Base-by-base conservation (phyloP, 2,888 invertebrate genomes). In the Miltochrista miniata region DNA sequence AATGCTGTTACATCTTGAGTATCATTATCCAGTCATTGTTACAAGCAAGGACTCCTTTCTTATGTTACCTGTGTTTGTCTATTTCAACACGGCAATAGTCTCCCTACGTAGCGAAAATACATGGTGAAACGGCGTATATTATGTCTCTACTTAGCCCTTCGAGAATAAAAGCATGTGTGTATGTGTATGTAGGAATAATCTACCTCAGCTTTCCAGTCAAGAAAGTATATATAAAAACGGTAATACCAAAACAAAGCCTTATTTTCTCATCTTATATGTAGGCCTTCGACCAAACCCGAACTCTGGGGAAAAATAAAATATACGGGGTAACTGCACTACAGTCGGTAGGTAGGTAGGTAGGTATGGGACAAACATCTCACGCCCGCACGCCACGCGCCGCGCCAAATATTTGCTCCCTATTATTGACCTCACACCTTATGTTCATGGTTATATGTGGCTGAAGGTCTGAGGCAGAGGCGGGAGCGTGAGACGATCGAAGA, bases 341-440 rank as follows among this genome's bases (percentile, higher is more conserved):
- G 18, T 14, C 3, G 18, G 29, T 13, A n/a, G n/a, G n/a, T n/a
- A n/a, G 11, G 48, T 51, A 48, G 38, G 18, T 40, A 37, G 38
- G 42, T 52, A 46, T 54, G 59, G 58, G 51, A 58, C 77, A 84
- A 85, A 86, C 83, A 85, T 63, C 70, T 71, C 68, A 45, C 65
- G 72, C 79, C 81, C 83, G 78, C 76, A 31, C 76, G 74, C 64
- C 31, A 29, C 44, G 59, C 53, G 61, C n/a, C n/a, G 14, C 44
- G 65, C 76, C 84, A 85, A 89, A 89, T 87, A 89, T 89, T 89
- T 87, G 82, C 79, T 81, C 74, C 64, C 75, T 76, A 82, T 82
- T 87, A 82, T 87, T 87, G 84, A 87, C 85, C 83, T 74, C 76
- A 74, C 85, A 86, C 87, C 85, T 85, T 74, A 72, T 72, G 75